Evolutionary conservation across 1,140 invertebrate genomes (phyloP), one percentile per base, ranked within the genome.

Genomic region (Brachionus manjavacas): DNA sequence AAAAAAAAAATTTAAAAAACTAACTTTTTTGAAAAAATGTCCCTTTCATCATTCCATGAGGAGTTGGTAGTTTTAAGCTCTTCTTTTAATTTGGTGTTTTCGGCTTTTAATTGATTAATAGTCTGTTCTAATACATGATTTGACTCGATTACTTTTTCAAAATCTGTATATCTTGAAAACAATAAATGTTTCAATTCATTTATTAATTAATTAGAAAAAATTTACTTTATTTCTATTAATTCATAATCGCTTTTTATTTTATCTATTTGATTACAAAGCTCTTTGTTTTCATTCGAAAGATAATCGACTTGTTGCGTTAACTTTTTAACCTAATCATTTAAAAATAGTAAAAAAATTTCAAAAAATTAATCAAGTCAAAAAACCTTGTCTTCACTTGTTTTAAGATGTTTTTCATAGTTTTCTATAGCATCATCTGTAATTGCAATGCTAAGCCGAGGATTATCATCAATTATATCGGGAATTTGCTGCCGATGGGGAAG

Each of bases 371-470:
- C 20, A 8, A 60, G 4, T 2, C 20, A 3, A 60, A 60, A 55
- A 35, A 72, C 68, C 35, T 72, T 72, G 1, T 72, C 16, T 72
- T 72, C 68, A 16, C 39, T 72, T 20, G 11, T 20, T 41, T 72
- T 16, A 9, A 72, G 31, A 41, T 72, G 35, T 9, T 72, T 39
- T 72, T 72, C 68, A 41, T 39, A 72, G 43, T 72, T 72, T 20
- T 72, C 68, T 20, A 72, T 72, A 35, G 68, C 39, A 72, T 72
- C 68, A 16, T 72, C 31, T 14, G 31, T 72, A 12, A 72, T 72
- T 35, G 31, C 39, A 43, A 72, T 35, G 16, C 68, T 72, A 20
- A 72, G 39, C 8, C 39, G 31, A 7, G 14, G 16, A 11, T 41
- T 72, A 41, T 72, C 68, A 16, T 72, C 68, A 16, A 39, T 39